Evolutionary conservation across 2,113 vertebrate genomes (phyloP).

Genomic region (Passerina amoena): DNA sequence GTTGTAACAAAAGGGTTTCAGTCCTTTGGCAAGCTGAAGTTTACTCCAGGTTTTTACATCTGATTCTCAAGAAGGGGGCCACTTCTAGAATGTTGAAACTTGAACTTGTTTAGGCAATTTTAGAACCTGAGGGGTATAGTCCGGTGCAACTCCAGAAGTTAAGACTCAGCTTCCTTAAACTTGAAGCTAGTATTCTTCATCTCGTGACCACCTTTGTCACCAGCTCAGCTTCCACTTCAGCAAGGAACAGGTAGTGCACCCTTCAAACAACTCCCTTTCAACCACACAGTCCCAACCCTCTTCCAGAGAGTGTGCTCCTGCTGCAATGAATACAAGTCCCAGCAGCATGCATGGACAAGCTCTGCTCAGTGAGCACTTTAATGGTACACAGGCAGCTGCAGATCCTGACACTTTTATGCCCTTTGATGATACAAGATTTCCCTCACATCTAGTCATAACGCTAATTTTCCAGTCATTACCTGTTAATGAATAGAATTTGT

Average conservation of each 20-base stretch:
- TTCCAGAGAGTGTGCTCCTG: background rate
- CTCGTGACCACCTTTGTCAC: background rate
- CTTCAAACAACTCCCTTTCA: background rate
- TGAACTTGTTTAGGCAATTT: background rate
- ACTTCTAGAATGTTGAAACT: background rate
- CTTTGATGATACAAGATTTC: background rate
- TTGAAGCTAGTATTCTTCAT: background rate
- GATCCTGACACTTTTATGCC: background rate
- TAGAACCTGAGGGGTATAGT: background rate
- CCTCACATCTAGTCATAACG: background rate
- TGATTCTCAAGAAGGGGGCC: background rate
- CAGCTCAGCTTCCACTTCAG: background rate
- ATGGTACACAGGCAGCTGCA: background rate
- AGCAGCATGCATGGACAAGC: accelerated
- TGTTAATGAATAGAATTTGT: background rate
- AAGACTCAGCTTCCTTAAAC: background rate
- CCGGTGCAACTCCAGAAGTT: background rate
- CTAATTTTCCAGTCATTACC: background rate
- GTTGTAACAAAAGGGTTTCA: background rate
- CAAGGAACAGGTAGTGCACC: background rate
- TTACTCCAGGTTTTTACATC: background rate
- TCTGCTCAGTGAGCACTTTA: background rate
- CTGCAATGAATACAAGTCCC: background rate
- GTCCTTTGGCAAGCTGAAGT: background rate
- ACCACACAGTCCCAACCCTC: accelerated